Conservation (phyloP, 2,888 invertebrate genomes). For the Pocota personata region DNA sequence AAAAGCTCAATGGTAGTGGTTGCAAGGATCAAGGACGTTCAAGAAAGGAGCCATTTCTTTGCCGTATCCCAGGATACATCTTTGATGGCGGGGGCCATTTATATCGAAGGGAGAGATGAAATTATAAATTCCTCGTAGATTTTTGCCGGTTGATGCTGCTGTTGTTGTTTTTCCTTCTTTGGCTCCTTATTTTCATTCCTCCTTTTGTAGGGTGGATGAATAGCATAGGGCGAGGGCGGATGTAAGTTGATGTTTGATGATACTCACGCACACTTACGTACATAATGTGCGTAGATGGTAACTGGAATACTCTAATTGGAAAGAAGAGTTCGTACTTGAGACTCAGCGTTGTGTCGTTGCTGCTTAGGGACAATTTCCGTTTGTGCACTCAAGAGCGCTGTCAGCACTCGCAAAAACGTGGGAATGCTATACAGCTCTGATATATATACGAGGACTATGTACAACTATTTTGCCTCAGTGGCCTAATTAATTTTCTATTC, state of each 20-base stretch:
- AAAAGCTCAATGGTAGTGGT: slow-evolving; percentile 72
- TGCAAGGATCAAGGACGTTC: slow-evolving; percentile 83
- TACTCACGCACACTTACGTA: slow-evolving; percentile 35
- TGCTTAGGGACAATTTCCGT: slow-evolving; percentile 41
- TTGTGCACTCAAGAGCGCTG: slow-evolving; percentile 48
- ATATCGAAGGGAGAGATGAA: not conserved
- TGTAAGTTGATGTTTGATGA: slow-evolving; percentile 42
- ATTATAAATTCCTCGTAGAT: slow-evolving; percentile 60
- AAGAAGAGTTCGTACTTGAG: slow-evolving; percentile 52
- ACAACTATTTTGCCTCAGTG: slow-evolving; percentile 70
- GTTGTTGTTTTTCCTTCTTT: slow-evolving; percentile 48
- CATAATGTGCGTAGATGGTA: slow-evolving; percentile 16
- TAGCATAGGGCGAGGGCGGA: slow-evolving; percentile 20
- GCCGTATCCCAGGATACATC: slow-evolving; percentile 42
- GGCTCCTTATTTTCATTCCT: slow-evolving; percentile 38
- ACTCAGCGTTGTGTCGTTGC: slow-evolving; percentile 22
- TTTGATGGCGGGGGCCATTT: not conserved
- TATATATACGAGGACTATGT: slow-evolving; percentile 15
- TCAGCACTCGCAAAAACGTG: slow-evolving; percentile 22
- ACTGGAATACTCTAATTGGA: slow-evolving; percentile 54
- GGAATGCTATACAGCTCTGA: not conserved
- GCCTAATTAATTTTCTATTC: slow-evolving; percentile 73
- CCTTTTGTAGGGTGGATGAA: slow-evolving; percentile 17
- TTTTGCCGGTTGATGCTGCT: slow-evolving; percentile 64
- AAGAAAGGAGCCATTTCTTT: slow-evolving; percentile 76